Base-by-base conservation (phyloP, 1,140 invertebrate species). In the Sarcophaga peregrina region DNA sequence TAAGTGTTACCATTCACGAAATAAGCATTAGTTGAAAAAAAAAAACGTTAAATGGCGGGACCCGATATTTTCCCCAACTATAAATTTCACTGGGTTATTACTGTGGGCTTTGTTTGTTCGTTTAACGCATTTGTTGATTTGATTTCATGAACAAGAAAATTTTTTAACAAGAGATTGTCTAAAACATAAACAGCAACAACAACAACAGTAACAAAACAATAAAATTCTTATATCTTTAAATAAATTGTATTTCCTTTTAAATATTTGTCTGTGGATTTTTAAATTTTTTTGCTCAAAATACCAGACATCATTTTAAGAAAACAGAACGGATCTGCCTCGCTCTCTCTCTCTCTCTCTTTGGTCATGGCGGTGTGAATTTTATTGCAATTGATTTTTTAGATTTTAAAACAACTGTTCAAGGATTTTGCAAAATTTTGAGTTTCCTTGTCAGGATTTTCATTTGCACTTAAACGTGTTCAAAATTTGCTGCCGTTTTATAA, bases 101-200 rank as follows among this genome's bases (percentile, higher is more conserved):
- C 25, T 37, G n/a, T n/a, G 25, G 25, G 25, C 25, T 37, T 37
- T 37, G 4, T 37, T 37, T 37, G 4, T 68, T 20, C 8, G 8
- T 68, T 20, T 17, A 68, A 25, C 17, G 62, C 62, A 68, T 68
- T 68, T 68, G 62, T 68, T 20, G 62, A 68, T 68, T 68, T 68
- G 7, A 20, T 68, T 25, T 68, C 20, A 9, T 9, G 3, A 17
- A 25, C 17, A 68, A 25, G n/a, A 68, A 68, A 68, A 68, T 68
- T 20, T 8, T 62, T 68, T 20, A 20, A 25, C 62, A 68, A 25
- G 62, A 68, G 10, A 20, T 68, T 68, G 20, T 68, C 62, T 68
- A 68, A 37, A 17, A 68, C 62, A 68, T 68, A n/a, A 37, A 37
- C 25, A 37, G 4, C 25, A 37, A 37, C 25, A 37, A 37, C 25